Evolutionary conservation across 2,797 vertebrate species (phyloP).

Genomic region (Argya squamiceps): DNA sequence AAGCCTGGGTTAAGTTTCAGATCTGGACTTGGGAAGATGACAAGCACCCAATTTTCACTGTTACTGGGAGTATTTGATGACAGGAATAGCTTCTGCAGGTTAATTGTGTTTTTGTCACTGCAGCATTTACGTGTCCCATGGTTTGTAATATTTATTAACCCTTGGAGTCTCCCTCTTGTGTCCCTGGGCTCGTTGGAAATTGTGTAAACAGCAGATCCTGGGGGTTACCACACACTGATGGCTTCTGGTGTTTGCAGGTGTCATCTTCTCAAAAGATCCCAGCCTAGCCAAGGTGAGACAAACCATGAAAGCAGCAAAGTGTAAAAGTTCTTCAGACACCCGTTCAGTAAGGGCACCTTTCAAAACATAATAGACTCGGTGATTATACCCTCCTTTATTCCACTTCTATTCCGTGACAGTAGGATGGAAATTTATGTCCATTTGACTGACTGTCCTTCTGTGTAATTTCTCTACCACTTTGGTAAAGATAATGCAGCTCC

Average conservation of each 20-base stretch:
- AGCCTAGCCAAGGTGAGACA: background rate
- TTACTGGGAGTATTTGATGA: background rate
- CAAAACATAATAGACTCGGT: background rate
- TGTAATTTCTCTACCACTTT: background rate
- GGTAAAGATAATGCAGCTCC: background rate
- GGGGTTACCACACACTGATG: rapidly evolving
- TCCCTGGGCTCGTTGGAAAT: rapidly evolving
- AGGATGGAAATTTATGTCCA: background rate
- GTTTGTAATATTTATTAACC: background rate
- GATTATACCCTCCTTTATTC: background rate
- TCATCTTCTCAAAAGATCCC: background rate
- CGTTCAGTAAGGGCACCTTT: background rate
- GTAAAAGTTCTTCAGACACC: background rate
- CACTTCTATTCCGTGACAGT: background rate
- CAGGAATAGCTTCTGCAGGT: background rate
- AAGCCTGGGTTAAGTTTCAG: background rate
- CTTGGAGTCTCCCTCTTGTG: background rate
- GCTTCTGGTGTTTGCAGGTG: background rate
- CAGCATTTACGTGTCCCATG: background rate
- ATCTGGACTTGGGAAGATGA: background rate
- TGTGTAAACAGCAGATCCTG: background rate
- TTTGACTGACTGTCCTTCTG: background rate
- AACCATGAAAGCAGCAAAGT: background rate
- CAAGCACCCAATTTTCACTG: background rate
- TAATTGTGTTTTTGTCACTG: background rate